phyloP scores from a whole-genome alignment of 2,888 invertebrate genomes.

The Melanostoma mellinum region DNA sequence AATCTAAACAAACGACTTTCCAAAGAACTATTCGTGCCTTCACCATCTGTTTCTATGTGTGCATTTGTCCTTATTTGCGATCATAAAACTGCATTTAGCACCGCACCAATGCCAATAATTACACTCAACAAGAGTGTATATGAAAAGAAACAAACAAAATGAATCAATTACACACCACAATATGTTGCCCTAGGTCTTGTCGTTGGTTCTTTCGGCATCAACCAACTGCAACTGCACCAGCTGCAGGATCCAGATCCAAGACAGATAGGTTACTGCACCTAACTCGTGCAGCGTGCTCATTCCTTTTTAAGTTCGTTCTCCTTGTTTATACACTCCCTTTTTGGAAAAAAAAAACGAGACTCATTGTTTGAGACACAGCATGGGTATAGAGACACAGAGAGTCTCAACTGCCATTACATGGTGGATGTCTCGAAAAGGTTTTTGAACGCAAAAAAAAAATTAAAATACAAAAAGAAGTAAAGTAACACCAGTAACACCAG shows the following conservation, averaged over 20 bases:
- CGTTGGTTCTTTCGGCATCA: slow-evolving; percentile 3
- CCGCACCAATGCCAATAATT: slow-evolving; percentile 4
- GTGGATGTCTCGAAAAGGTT: slow-evolving; percentile 27
- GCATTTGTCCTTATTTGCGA: slow-evolving; percentile 9
- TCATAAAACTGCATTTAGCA: slow-evolving; percentile 42
- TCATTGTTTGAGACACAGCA: slow-evolving; percentile 28
- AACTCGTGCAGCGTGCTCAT: slow-evolving; percentile 40
- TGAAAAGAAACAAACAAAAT: slow-evolving; percentile 18
- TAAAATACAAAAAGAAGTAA: background rate
- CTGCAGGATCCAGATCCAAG: slow-evolving; percentile 58
- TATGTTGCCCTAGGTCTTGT: slow-evolving; percentile 68
- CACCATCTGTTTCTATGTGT: too few relatives aligned
- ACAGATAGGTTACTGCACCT: slow-evolving; percentile 69
- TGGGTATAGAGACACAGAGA: background rate
- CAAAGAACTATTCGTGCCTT: too few relatives aligned
- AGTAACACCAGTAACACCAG: slow-evolving; percentile 29
- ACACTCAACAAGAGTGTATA: slow-evolving; percentile 1
- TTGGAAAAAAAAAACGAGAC: background rate
- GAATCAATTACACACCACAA: slow-evolving; percentile 60
- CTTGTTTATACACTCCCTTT: slow-evolving; percentile 27
- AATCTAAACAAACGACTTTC: too few relatives aligned
- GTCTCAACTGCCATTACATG: background rate
- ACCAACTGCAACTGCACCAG: slow-evolving; percentile 45
- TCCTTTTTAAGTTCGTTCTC: slow-evolving; percentile 10
- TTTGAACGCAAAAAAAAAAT: slow-evolving; percentile 48